Percentiles rank a stretch among this genome's conserved stretches.
Conservation (phyloP, 2,113 vertebrate genomes). For the Noturus placidus region DNA sequence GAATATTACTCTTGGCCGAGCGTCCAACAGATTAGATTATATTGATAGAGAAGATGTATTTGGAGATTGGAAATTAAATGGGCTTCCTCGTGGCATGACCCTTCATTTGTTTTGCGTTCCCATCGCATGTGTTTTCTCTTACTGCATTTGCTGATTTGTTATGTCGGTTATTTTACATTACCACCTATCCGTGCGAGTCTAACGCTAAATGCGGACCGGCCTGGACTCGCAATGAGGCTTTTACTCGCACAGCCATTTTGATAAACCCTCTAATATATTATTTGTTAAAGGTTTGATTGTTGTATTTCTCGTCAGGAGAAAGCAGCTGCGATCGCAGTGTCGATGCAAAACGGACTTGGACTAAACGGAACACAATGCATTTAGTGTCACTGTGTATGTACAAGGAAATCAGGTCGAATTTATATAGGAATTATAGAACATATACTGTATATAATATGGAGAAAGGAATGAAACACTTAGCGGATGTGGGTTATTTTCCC, state of each 20-base stretch:
- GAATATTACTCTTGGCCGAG: conserved; percentile 58
- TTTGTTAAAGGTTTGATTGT: conserved; percentile 38
- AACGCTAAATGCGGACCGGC: conserved; percentile 35
- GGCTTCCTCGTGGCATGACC: conserved; percentile 59
- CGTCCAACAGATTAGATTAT: conserved; percentile 63
- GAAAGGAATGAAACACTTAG: neutral
- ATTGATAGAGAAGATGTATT: conserved; percentile 65
- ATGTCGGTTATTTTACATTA: conserved; percentile 55
- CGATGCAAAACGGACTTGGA: neutral
- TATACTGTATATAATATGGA: neutral
- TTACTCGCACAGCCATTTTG: conserved; percentile 14
- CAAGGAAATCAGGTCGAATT: neutral
- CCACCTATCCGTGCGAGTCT: conserved; percentile 36
- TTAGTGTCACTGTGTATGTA: neutral
- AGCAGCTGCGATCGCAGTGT: conserved; percentile 27
- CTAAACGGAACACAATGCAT: neutral
- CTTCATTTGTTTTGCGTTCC: conserved; percentile 66
- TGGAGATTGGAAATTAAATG: conserved; percentile 63
- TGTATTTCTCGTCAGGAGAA: neutral
- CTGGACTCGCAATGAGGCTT: conserved; percentile 22
- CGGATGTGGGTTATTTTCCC: neutral
- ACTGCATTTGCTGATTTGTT: conserved; percentile 55
- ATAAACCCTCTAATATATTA: conserved; percentile 2
- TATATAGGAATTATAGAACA: neutral
- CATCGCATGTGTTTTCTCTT: conserved; percentile 67